Percentiles rank a stretch among this genome's conserved stretches.
Evolutionary conservation across 1,140 invertebrate species (phyloP).

Genomic region (Zaprionus kolodkinae): DNA sequence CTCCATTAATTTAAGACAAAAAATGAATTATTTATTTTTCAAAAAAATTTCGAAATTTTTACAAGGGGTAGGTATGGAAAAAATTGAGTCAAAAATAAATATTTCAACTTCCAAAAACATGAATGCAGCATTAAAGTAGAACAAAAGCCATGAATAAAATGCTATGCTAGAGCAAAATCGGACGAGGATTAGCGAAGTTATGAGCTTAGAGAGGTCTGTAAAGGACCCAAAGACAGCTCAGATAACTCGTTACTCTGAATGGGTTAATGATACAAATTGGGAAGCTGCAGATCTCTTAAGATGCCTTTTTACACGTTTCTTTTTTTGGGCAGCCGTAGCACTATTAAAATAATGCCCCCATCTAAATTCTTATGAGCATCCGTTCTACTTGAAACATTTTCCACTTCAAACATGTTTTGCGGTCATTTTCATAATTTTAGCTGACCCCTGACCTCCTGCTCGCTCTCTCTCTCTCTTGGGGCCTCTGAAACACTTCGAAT

Average conservation of each 20-base stretch:
- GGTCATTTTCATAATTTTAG: conserved; percentile 44
- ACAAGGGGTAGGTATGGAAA: neutral
- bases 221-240: neutral
- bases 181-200: neutral
- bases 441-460: conserved; percentile 31
- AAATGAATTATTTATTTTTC: neutral
- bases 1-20: neutral
- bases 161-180: neutral
- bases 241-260: neutral
- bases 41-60: neutral
- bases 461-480: neutral
- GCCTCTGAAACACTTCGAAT: conserved; percentile 32
- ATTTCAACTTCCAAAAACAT: too few species aligned
- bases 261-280: neutral
- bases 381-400: conserved; percentile 44
- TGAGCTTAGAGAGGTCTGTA: neutral
- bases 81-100: neutral
- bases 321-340: neutral
- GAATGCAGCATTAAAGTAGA: too few species aligned
- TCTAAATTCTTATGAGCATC: conserved; percentile 62
- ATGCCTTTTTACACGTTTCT: too few species aligned
- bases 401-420: conserved; percentile 33
- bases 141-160: neutral
- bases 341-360: conserved; percentile 38
- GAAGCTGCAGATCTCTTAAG: neutral